phyloP scores from a whole-genome alignment of 2,888 invertebrate genomes.

The Sinopyrophorus schimmeli region DNA sequence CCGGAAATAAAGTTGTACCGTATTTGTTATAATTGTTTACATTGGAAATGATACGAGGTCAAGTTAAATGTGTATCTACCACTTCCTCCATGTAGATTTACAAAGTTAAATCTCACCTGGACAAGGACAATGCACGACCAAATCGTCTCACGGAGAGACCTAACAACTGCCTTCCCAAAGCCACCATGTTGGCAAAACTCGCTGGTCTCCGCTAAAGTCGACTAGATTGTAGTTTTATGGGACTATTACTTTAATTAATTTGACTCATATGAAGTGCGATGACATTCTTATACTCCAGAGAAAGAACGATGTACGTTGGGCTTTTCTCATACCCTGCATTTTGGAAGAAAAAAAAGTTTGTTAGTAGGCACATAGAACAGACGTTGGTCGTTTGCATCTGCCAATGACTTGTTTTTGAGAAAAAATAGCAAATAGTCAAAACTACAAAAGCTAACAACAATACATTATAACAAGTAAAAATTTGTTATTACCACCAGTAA shows the following conservation, averaged over 20 bases:
- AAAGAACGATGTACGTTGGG: constrained; percentile 23
- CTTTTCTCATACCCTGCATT: constrained; percentile 27
- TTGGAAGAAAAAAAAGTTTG: constrained; percentile 12
- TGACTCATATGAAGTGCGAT: constrained; percentile 25
- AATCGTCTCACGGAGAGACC: constrained; percentile 46
- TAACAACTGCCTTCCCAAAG: constrained; percentile 39
- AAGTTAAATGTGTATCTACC: constrained; percentile 35
- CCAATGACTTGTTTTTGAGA: constrained; percentile 16
- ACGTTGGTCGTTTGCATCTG: constrained; percentile 17
- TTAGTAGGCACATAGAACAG: background rate
- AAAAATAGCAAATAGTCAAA: background rate
- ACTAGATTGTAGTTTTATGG: too few relatives aligned
- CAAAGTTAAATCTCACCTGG: constrained; percentile 48
- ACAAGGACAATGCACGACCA: constrained; percentile 48
- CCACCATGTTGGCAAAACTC: constrained; percentile 25
- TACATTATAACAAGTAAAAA: constrained; percentile 7
- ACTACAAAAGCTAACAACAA: background rate
- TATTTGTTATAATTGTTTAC: too few relatives aligned
- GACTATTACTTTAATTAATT: background rate
- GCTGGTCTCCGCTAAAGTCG: too few relatives aligned
- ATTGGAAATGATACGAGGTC: constrained; percentile 29
- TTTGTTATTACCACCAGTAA: constrained; percentile 20
- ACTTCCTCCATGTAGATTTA: constrained; percentile 5
- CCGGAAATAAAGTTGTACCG: too few relatives aligned
- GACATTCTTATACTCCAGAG: constrained; percentile 29